Conservation (phyloP, 1,140 invertebrate genomes). For the Patella vulgata region DNA sequence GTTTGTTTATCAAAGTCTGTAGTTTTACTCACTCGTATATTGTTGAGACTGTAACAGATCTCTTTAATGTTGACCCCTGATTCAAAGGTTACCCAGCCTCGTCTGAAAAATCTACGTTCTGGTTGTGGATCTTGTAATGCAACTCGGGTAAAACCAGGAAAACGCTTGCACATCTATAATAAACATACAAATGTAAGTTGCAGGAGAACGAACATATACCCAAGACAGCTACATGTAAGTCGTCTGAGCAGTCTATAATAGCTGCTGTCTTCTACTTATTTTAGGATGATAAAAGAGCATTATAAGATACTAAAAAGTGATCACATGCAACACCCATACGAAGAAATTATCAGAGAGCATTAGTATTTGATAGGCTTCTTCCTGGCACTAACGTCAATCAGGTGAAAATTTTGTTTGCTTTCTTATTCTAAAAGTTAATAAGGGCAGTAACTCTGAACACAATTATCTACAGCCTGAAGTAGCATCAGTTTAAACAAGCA, state of each 20-base stretch:
- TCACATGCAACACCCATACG: no score
- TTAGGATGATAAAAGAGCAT: no score
- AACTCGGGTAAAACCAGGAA: slow-evolving; percentile 94
- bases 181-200: slow-evolving; percentile 3
- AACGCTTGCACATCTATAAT: slow-evolving; percentile 89
- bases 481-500: no score
- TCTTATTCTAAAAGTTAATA: no score
- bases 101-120: slow-evolving; percentile 92
- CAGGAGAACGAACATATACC: neutral
- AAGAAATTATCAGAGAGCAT: no score
- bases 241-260: no score
- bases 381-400: neutral
- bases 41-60: slow-evolving; percentile 99
- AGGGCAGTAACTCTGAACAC: no score
- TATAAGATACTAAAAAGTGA: no score
- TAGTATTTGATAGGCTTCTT: no score
- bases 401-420: neutral
- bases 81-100: slow-evolving; percentile 98
- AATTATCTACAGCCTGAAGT: no score
- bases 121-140: slow-evolving; percentile 96
- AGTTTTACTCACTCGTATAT: slow-evolving; percentile 79
- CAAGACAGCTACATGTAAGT: neutral
- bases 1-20: no score
- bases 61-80: slow-evolving; percentile 98
- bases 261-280: no score